phyloP scores from a whole-genome alignment of 2,113 vertebrate genomes.

The Triplophysa tibetana region DNA sequence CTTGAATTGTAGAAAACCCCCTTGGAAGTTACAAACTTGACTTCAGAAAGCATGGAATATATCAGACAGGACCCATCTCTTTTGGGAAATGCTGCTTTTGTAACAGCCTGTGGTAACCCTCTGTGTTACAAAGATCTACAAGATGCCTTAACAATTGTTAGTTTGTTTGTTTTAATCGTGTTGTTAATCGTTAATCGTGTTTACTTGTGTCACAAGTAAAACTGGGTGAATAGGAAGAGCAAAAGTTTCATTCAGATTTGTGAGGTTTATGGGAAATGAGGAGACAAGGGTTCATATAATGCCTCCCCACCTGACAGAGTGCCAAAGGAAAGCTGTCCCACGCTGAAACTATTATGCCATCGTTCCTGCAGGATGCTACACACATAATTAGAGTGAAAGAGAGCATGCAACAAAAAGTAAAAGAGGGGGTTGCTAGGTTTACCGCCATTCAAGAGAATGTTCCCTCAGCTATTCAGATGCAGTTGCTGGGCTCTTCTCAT shows the following conservation, averaged over 20 bases:
- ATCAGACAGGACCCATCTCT: no score
- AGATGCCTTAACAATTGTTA: no score
- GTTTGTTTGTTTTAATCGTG: no score
- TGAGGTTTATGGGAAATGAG: slow-evolving; percentile 8
- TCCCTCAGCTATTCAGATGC: slow-evolving; percentile 27
- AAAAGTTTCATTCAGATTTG: neutral
- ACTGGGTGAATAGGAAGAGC: neutral
- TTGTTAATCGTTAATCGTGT: no score
- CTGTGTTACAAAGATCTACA: no score
- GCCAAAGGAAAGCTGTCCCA: slow-evolving; percentile 31
- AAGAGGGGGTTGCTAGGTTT: slow-evolving; percentile 19
- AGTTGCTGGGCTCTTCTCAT: neutral
- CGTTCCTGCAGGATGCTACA: slow-evolving; percentile 43
- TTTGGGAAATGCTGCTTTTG: no score
- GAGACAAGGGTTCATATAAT: slow-evolving; percentile 27
- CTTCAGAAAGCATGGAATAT: no score
- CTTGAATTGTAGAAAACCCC: no score
- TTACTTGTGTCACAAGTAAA: no score
- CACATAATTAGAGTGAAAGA: slow-evolving; percentile 27
- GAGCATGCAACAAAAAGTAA: slow-evolving; percentile 26
- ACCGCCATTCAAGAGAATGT: slow-evolving; percentile 36
- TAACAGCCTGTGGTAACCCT: no score
- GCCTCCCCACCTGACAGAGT: slow-evolving; percentile 15
- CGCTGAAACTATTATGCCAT: slow-evolving; percentile 29
- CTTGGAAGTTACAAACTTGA: no score